Percentiles rank a stretch among this genome's conserved stretches.
Conservation (phyloP, 2,888 invertebrate species). For the Eristalis pertinax region DNA sequence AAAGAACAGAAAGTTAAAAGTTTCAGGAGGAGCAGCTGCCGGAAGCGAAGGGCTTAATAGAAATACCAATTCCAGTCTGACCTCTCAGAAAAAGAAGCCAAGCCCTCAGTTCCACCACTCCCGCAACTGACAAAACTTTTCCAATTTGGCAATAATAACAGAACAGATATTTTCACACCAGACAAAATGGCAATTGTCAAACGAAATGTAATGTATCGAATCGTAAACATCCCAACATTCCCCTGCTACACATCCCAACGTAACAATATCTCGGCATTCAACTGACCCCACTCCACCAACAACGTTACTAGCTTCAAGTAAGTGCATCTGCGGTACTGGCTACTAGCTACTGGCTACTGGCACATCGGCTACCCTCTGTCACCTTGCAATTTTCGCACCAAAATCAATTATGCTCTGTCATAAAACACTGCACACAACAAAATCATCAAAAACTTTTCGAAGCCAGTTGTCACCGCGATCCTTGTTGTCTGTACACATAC, state of each 20-base stretch:
- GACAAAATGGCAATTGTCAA: conserved; percentile 68
- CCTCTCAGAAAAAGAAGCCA: conserved; percentile 41
- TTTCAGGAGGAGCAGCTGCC: conserved; percentile 65
- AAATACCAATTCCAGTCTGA: conserved; percentile 63
- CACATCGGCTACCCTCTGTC: conserved; percentile 19
- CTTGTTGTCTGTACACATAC: conserved; percentile 29
- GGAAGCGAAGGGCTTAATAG: conserved; percentile 67
- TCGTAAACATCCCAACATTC: conserved; percentile 42
- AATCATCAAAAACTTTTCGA: conserved; percentile 62
- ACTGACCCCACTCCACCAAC: background rate
- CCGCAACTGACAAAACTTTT: conserved; percentile 57
- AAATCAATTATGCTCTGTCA: conserved; percentile 66
- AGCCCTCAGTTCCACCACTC: conserved; percentile 12
- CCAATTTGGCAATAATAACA: conserved; percentile 72
- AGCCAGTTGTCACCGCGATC: conserved; percentile 59
- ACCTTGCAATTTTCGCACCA: conserved; percentile 38
- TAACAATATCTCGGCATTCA: background rate
- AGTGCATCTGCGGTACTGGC: conserved; percentile 22
- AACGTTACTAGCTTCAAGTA: background rate
- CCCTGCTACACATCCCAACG: conserved; percentile 17
- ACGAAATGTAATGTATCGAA: conserved; percentile 64
- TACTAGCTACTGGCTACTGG: background rate
- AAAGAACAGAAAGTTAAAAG: conserved; percentile 67
- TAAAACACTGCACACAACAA: conserved; percentile 62
- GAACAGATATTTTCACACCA: conserved; percentile 68